A percentile compares a stretch with the other conserved stretches of the same genome.
Conservation (phyloP, 2,113 vertebrate species). For the Athene noctua region DNA sequence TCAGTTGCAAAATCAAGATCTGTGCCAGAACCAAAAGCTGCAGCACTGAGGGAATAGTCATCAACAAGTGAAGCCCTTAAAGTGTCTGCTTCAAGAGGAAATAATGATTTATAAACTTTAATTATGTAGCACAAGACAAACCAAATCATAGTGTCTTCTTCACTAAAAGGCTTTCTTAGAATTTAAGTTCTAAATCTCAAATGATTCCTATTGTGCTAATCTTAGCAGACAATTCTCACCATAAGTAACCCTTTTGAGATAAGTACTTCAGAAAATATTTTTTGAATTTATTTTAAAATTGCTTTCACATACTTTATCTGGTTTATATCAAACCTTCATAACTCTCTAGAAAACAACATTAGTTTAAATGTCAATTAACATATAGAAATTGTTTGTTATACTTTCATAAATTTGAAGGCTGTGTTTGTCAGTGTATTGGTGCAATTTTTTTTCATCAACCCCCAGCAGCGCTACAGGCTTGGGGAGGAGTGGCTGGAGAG, state of each 20-base stretch:
- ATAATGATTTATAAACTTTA: neutral
- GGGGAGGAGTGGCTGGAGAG: no score
- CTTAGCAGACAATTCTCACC: neutral
- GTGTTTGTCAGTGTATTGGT: no score
- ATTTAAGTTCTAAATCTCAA: neutral
- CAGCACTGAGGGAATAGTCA: neutral
- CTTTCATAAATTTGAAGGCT: neutral
- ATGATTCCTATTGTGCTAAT: neutral
- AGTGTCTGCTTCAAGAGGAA: neutral
- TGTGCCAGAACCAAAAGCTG: neutral
- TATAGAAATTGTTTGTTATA: neutral
- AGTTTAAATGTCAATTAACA: neutral
- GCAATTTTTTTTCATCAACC: no score
- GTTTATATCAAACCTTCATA: neutral
- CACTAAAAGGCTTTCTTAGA: neutral
- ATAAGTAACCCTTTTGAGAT: neutral
- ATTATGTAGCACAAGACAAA: neutral
- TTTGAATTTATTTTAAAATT: neutral
- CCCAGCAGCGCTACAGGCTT: no score
- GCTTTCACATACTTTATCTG: neutral
- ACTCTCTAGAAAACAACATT: neutral
- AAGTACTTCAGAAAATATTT: neutral
- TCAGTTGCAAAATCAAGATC: neutral
- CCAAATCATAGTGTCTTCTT: neutral
- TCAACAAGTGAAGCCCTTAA: neutral